These are phyloP conservation scores for Lepidotrigona ventralis DNA, from an alignment of 1,140 invertebrate species.

Conservation along the genomic window DNA sequence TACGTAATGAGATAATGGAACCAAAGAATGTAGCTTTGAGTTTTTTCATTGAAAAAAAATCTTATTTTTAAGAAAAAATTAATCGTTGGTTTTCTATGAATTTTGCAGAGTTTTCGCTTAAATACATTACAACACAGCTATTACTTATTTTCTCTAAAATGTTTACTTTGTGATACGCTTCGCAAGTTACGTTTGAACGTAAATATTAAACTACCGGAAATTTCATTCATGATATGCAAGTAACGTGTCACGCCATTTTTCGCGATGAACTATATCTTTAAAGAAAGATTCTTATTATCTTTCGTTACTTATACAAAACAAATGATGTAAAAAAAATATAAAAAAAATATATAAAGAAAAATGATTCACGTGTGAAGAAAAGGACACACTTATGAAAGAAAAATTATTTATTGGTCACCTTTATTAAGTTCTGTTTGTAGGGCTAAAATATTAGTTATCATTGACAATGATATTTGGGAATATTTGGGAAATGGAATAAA, in stretches of 20 bases:
- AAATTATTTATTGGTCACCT: not conserved
- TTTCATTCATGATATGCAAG: too few species aligned
- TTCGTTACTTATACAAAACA: not conserved
- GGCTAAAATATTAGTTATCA: not conserved
- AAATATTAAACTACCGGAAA: not conserved
- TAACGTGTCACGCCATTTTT: not conserved
- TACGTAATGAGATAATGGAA: not conserved
- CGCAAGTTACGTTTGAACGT: not conserved
- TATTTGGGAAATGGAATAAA: not conserved
- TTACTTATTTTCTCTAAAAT: not conserved
- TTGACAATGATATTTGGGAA: too few species aligned
- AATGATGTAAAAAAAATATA: too few species aligned
- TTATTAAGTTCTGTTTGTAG: not conserved
- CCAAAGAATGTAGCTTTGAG: constrained; percentile 14
- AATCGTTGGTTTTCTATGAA: not conserved
- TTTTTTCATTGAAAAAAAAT: too few species aligned
- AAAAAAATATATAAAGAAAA: not conserved
- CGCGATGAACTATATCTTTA: not conserved
- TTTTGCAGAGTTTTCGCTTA: not conserved
- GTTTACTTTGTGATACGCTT: not conserved
- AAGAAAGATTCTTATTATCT: not conserved
- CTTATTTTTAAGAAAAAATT: not conserved
- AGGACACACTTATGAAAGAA: not conserved
- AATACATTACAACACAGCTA: not conserved
- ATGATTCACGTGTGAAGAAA: too few species aligned